A percentile compares a stretch with the other conserved stretches of the same genome.
Evolutionary conservation across 1,140 invertebrate genomes (phyloP).

Genomic region (Cotesia chilonis): DNA sequence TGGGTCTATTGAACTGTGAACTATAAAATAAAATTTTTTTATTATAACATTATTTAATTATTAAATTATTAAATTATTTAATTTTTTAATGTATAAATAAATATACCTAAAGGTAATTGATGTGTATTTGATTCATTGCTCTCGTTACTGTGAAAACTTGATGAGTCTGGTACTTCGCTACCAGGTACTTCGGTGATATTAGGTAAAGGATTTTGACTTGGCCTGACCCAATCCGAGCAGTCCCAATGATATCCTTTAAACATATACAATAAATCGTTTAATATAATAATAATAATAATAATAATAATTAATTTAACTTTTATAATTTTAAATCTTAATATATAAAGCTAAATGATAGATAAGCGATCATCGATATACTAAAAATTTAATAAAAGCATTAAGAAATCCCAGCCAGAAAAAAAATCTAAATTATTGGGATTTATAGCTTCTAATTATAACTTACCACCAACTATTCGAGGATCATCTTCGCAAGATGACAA

Average conservation of each 20-base stretch:
- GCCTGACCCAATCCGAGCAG: slow-evolving; percentile 92
- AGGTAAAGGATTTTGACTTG: slow-evolving; percentile 82
- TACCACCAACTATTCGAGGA: slow-evolving; percentile 68
- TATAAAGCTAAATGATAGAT: background rate
- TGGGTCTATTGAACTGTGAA: slow-evolving; percentile 68
- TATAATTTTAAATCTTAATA: too few species aligned
- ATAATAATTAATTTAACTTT: too few species aligned
- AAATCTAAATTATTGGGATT: too few species aligned
- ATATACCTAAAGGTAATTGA: slow-evolving; percentile 65
- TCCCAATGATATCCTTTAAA: slow-evolving; percentile 92
- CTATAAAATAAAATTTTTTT: slow-evolving; percentile 43
- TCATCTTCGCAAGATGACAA: slow-evolving; percentile 67
- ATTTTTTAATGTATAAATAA: background rate
- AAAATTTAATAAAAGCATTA: background rate
- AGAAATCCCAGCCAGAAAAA: background rate
- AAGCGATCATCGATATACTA: background rate
- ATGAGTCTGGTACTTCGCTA: slow-evolving; percentile 89
- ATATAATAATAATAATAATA: too few species aligned
- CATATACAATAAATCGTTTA: slow-evolving; percentile 20
- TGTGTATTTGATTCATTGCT: slow-evolving; percentile 80
- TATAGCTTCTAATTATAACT: slow-evolving; percentile 41
- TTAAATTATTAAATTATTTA: background rate
- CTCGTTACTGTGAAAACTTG: slow-evolving; percentile 87
- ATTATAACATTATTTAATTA: too few species aligned
- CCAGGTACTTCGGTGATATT: slow-evolving; percentile 93